phyloP scores from a whole-genome alignment of 1,140 invertebrate species.

The Drosophila simulans region DNA sequence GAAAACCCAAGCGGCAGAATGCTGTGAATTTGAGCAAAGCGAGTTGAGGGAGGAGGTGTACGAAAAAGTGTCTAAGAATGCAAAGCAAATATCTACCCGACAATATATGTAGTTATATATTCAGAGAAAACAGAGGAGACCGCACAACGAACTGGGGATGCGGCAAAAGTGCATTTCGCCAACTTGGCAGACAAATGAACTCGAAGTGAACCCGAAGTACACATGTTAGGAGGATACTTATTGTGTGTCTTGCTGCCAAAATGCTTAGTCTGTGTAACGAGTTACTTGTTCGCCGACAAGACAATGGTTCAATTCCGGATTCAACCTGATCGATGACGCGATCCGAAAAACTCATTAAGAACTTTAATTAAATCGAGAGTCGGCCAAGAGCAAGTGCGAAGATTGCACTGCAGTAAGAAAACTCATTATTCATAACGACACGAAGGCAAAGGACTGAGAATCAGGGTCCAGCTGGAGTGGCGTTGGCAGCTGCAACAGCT shows the following conservation, averaged over 20 bases:
- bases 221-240: slow-evolving; percentile 27
- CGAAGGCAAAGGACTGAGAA: slow-evolving; percentile 30
- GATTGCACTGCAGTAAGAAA: slow-evolving; percentile 20
- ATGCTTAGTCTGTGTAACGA: slow-evolving; percentile 12
- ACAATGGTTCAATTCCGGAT: slow-evolving; percentile 63
- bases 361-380: slow-evolving; percentile 76
- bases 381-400: slow-evolving; percentile 24
- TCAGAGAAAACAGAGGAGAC: slow-evolving; percentile 58
- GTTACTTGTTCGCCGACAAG: slow-evolving; percentile 31
- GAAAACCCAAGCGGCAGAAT: slow-evolving; percentile 46
- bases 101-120: slow-evolving; percentile 39
- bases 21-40: slow-evolving; percentile 57
- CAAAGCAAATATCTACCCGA: slow-evolving; percentile 55
- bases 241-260: slow-evolving; percentile 14
- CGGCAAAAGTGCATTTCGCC: slow-evolving; percentile 72
- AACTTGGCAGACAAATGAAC: slow-evolving; percentile 79
- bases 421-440: slow-evolving; percentile 73
- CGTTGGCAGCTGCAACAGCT: slow-evolving; percentile 32
- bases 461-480: slow-evolving; percentile 27
- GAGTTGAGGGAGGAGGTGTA: neutral
- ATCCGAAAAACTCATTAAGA: slow-evolving; percentile 76
- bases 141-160: slow-evolving; percentile 75
- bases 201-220: slow-evolving; percentile 34
- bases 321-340: slow-evolving; percentile 69
- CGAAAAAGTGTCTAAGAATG: slow-evolving; percentile 30